Evolutionary conservation across 2,888 invertebrate genomes (phyloP).

Genomic region (Apantesis nais): DNA sequence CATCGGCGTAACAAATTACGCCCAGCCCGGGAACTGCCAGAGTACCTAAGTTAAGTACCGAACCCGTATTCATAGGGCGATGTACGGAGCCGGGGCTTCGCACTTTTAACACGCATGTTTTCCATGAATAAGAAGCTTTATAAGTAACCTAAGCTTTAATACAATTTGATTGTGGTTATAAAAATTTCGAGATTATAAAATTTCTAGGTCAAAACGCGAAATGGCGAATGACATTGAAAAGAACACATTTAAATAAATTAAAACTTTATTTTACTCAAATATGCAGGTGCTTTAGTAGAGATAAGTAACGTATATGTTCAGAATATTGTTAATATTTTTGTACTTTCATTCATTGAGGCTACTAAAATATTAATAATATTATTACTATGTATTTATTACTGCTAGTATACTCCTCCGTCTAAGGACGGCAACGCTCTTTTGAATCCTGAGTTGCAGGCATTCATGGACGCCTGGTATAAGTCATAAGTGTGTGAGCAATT

Average conservation of each 20-base stretch:
- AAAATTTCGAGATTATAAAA: neutral
- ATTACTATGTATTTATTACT: no score
- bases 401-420: no score
- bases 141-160: constrained; percentile 31
- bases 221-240: neutral
- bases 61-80: constrained; percentile 68
- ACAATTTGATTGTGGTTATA: constrained; percentile 19
- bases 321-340: neutral
- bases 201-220: constrained; percentile 12
- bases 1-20: no score
- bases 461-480: no score
- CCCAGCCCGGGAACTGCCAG: no score
- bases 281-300: neutral
- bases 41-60: no score
- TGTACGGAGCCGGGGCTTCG: constrained; percentile 59
- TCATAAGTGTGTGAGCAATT: no score
- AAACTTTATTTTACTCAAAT: neutral
- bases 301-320: neutral
- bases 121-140: constrained; percentile 55
- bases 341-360: no score
- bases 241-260: neutral
- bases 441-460: no score
- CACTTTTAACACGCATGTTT: constrained; percentile 54
- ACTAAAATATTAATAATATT: no score
- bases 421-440: no score